Percentiles rank a stretch among this genome's conserved stretches.
phyloP scores from a whole-genome alignment of 92 coral and sea anemone species.

The Parazoanthus atlanticus region DNA sequence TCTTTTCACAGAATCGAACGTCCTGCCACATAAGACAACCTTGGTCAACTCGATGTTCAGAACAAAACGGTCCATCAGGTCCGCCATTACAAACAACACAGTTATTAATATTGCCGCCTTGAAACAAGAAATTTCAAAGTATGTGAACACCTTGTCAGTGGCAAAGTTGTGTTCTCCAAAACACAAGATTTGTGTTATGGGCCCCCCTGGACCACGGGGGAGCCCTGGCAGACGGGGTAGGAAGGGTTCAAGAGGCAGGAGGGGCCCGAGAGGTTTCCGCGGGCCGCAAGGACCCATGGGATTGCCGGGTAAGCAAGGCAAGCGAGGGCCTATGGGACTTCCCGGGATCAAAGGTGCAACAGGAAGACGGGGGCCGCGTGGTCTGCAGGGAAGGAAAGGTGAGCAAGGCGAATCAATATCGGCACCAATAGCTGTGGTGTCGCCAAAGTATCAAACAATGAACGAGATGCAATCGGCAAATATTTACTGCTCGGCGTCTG shows the following conservation, averaged over 20 bases:
- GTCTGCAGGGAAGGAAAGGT: constrained; percentile 26
- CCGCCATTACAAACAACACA: background rate
- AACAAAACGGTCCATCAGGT: background rate
- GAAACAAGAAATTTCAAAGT: background rate
- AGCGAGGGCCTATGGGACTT: constrained; percentile 32
- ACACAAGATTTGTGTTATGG: background rate
- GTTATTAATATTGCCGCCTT: background rate
- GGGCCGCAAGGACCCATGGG: constrained; percentile 30
- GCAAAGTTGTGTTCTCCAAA: constrained; percentile 14
- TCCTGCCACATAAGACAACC: too few species aligned
- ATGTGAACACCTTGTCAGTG: background rate
- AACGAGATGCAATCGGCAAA: constrained; percentile 14
- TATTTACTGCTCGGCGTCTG: constrained; percentile 32
- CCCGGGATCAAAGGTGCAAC: background rate
- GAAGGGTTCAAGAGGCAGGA: background rate
- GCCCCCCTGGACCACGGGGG: background rate
- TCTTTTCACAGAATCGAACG: too few species aligned
- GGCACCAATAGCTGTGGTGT: constrained; percentile 11
- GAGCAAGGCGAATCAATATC: constrained; percentile 41
- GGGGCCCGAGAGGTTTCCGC: background rate
- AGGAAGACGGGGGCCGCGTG: constrained; percentile 29
- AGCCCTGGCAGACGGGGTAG: background rate
- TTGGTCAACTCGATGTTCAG: background rate
- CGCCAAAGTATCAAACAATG: background rate
- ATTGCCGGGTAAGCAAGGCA: constrained; percentile 30